Percentiles rank a stretch among this genome's conserved stretches.
phyloP scores from a whole-genome alignment of 2,888 invertebrate genomes.

The Galerucella nymphaeae region DNA sequence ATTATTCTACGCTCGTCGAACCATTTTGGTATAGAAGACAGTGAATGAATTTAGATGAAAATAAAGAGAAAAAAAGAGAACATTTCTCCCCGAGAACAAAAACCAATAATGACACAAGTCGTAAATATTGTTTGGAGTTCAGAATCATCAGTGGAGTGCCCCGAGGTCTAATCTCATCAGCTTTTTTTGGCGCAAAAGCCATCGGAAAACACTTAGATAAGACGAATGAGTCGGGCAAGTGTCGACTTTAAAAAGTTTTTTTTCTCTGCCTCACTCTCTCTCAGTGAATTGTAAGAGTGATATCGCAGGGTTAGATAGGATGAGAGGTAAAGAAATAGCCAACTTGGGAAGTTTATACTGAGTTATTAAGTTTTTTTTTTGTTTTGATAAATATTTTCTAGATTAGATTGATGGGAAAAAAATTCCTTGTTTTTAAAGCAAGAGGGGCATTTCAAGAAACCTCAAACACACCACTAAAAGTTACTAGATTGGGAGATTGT shows the following conservation, averaged over 20 bases:
- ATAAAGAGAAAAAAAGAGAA: conserved; percentile 20
- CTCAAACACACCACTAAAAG: no score
- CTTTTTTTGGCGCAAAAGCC: conserved; percentile 39
- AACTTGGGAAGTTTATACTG: conserved; percentile 30
- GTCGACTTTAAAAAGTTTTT: conserved; percentile 32
- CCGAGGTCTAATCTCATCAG: conserved; percentile 50
- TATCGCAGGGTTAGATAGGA: conserved; percentile 1
- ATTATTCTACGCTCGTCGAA: conserved; percentile 27
- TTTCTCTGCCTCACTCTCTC: not conserved
- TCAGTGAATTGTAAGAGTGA: conserved; percentile 11
- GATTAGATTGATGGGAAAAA: no score
- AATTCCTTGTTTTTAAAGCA: no score
- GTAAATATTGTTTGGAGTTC: conserved; percentile 49
- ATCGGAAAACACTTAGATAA: conserved; percentile 44
- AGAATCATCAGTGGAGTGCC: conserved; percentile 49
- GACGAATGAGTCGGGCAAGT: conserved; percentile 50
- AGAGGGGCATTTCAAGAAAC: no score
- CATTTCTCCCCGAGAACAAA: conserved; percentile 42
- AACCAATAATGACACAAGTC: conserved; percentile 53
- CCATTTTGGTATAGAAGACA: conserved; percentile 31
- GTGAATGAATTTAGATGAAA: conserved; percentile 37
- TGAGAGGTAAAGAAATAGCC: conserved; percentile 3
- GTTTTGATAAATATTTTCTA: no score
- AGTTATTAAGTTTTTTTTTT: not conserved
- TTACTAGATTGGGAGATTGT: no score